phyloP scores from a whole-genome alignment of 2,113 vertebrate genomes.

The Damaliscus lunatus region DNA sequence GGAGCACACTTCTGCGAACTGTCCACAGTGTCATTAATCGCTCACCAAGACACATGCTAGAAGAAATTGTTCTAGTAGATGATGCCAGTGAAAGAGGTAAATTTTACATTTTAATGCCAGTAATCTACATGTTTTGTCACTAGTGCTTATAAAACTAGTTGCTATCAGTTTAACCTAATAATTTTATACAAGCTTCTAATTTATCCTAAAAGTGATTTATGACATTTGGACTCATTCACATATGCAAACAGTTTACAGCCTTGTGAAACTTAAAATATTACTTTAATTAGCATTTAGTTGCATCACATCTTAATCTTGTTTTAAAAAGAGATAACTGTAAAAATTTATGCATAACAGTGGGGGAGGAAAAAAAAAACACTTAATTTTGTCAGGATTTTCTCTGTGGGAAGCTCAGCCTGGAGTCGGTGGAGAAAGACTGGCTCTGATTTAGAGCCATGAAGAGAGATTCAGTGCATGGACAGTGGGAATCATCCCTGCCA shows the following conservation, averaged over 20 bases:
- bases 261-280: slow-evolving; percentile 23
- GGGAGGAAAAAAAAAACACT: not conserved
- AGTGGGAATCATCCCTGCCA: not conserved
- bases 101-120: slow-evolving; percentile 16
- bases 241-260: not conserved
- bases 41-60: slow-evolving; percentile 93
- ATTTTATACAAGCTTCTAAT: slow-evolving; percentile 13
- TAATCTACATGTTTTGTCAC: slow-evolving; percentile 17
- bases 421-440: not conserved
- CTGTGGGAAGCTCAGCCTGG: not conserved
- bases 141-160: slow-evolving; percentile 7
- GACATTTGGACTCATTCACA: slow-evolving; percentile 29
- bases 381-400: slow-evolving; percentile 32
- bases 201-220: slow-evolving; percentile 33
- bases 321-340: slow-evolving; percentile 37
- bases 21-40: slow-evolving; percentile 97
- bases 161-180: slow-evolving; percentile 28
- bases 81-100: slow-evolving; percentile 98
- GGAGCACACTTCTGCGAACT: slow-evolving; percentile 96
- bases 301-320: slow-evolving; percentile 32
- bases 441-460: not conserved
- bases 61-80: slow-evolving; percentile 97
- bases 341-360: slow-evolving; percentile 5
- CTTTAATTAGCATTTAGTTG: slow-evolving; percentile 38
- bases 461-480: not conserved